Evolutionary conservation across 2,797 vertebrate genomes (phyloP).

Genomic region (Bufotes viridis): DNA sequence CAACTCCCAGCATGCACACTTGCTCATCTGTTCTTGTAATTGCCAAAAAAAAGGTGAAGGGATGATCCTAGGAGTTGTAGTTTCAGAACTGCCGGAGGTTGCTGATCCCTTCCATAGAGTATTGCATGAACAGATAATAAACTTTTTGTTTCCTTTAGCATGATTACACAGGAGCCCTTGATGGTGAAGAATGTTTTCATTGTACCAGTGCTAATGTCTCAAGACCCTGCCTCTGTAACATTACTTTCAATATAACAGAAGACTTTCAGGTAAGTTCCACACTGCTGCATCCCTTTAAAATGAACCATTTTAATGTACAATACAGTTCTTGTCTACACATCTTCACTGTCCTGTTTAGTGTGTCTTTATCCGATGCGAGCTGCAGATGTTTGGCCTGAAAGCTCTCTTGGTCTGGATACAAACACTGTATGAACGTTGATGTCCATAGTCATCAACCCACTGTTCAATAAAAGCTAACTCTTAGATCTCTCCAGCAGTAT

Average conservation of each 20-base stretch:
- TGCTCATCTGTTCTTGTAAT: no score
- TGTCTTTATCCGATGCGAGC: neutral
- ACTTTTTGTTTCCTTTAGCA: constrained; percentile 17
- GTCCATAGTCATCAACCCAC: no score
- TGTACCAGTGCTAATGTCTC: neutral
- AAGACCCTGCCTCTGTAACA: constrained; percentile 2
- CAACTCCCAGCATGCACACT: no score
- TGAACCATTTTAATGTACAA: neutral
- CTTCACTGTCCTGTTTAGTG: neutral
- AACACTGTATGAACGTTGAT: no score
- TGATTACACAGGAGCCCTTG: constrained; percentile 36
- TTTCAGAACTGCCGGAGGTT: no score
- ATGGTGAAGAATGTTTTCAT: neutral
- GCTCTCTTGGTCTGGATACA: no score
- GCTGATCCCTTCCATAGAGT: no score
- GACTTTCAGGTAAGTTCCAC: constrained; percentile 37
- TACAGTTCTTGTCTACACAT: neutral
- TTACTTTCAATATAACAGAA: constrained; percentile 28
- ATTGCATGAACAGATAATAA: neutral
- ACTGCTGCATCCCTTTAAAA: neutral
- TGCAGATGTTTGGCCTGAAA: no score
- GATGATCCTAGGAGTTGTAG: no score
- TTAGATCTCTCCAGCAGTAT: no score
- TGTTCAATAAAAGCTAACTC: no score
- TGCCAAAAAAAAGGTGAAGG: no score